These are phyloP conservation scores for Isaurus tuberculatus DNA, from an alignment of 92 coral and sea anemone genomes.

Conservation along the genomic window DNA sequence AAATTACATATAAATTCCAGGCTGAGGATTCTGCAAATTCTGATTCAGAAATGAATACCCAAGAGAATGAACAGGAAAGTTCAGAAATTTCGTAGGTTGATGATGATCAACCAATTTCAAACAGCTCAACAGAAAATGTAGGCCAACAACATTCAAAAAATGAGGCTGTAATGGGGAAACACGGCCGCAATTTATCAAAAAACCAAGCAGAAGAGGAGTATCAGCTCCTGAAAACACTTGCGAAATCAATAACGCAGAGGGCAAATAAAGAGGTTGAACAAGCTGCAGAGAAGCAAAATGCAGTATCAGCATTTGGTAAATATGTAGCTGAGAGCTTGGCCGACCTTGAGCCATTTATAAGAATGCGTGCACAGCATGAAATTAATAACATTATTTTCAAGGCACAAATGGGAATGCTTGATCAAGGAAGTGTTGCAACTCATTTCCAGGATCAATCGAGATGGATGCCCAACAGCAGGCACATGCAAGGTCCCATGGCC, in stretches of 20 bases:
- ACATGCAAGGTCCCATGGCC: constrained; percentile 26
- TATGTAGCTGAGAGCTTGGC: constrained; percentile 5
- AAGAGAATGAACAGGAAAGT: constrained; percentile 1
- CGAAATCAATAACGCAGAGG: not conserved
- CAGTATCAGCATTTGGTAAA: not conserved
- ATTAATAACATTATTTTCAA: not conserved
- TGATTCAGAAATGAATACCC: constrained; percentile 12
- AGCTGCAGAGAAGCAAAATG: constrained; percentile 9
- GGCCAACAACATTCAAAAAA: not conserved
- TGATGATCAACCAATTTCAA: not conserved
- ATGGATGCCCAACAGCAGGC: constrained; percentile 19
- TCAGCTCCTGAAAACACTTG: constrained; percentile 9
- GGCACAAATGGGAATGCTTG: constrained; percentile 34
- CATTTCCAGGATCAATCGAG: constrained; percentile 17
- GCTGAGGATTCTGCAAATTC: constrained; percentile 9
- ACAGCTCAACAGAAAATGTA: constrained; percentile 2
- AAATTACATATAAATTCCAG: too few relatives aligned
- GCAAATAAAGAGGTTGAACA: not conserved
- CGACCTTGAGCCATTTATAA: not conserved
- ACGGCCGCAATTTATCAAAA: not conserved
- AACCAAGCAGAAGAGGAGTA: constrained; percentile 16
- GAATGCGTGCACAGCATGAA: constrained; percentile 2
- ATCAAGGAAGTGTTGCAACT: constrained; percentile 3
- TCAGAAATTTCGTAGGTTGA: not conserved
- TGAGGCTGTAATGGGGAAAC: not conserved